Evolutionary conservation across 2,888 invertebrate genomes (phyloP), one percentile per base, ranked within the genome.

Genomic region (Eutolmus rufibarbis): DNA sequence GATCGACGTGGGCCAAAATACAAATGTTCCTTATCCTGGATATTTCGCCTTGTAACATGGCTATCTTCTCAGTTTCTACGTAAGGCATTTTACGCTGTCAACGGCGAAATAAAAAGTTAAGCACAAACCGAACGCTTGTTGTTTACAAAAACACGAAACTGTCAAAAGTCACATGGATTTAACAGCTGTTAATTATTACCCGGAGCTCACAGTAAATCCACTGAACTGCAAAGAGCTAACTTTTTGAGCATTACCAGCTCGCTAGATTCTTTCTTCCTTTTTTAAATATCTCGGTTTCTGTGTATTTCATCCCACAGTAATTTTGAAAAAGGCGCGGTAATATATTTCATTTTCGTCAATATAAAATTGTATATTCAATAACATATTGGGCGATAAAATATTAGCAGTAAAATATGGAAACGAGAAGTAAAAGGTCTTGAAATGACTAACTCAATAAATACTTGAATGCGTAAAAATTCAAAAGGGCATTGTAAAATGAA

Each of bases 1-100:
- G 99, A 92, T 99, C 99, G 89, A 99, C 99, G 94, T 99, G 99
- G 14, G 99, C 99, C 91, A 99, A 94, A 90, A 99, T 98, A 92
- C 98, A 99, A 90, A 99, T 97, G 93, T 99, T 99, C 87, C 98
- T 94, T 90, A 99, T 96, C 91, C 94, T 94, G 88, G 93, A 91
- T 14, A 96, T 94, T 90, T 94, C 93, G 90, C 94, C 95, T 93
- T 97, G 97, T 88, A 97, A 94, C 90, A 94, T 93, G 37, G 90
- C 90, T n/a, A 92, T 89, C 40, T 91, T 90, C 0, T 43, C 88
- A 23, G 89, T 89, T 76, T 91, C 91, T 5, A 91, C 90, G 9
- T 90, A 89, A n/a, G 92, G 91, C 92, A 92, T 92, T 88, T 89
- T 90, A 9, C 9, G 12, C 51, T 81, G 14, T 56, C 76, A 76